Evolutionary conservation across 2,888 invertebrate species (phyloP).

Genomic region (Ennomos fuscantarius): DNA sequence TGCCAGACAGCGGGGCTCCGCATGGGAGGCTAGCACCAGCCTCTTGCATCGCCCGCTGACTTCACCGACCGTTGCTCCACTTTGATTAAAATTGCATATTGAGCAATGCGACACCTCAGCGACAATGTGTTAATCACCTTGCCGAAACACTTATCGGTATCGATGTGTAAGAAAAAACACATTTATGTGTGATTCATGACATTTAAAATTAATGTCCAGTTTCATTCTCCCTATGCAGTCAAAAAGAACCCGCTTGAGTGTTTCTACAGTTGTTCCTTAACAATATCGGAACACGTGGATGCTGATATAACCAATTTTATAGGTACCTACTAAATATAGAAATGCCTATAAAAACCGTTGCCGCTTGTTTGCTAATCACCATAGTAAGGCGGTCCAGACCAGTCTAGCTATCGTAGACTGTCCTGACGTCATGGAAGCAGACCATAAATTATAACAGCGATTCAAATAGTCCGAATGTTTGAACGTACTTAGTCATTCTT

Average conservation of each 20-base stretch:
- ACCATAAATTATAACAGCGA: slow-evolving; percentile 29
- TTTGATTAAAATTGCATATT: slow-evolving; percentile 72
- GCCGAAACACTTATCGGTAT: slow-evolving; percentile 40
- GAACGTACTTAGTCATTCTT: slow-evolving; percentile 27
- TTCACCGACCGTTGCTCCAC: slow-evolving; percentile 78
- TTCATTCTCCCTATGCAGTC: neutral
- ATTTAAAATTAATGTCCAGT: slow-evolving; percentile 14
- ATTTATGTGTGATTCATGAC: slow-evolving; percentile 28
- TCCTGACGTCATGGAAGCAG: slow-evolving; percentile 27
- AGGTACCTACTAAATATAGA: slow-evolving; percentile 22
- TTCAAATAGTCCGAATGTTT: slow-evolving; percentile 27
- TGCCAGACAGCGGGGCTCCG: slow-evolving; percentile 86
- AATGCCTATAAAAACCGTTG: slow-evolving; percentile 28
- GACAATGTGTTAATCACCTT: slow-evolving; percentile 47
- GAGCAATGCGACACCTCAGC: slow-evolving; percentile 49
- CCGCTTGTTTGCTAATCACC: slow-evolving; percentile 32
- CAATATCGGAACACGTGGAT: slow-evolving; percentile 1
- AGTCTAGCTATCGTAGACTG: slow-evolving; percentile 32
- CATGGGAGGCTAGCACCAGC: slow-evolving; percentile 82
- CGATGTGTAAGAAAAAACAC: slow-evolving; percentile 34
- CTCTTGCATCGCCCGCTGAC: slow-evolving; percentile 77
- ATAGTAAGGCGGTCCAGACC: slow-evolving; percentile 29
- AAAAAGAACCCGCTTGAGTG: neutral
- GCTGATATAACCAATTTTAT: slow-evolving; percentile 6
- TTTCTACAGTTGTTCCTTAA: neutral